Evolutionary conservation across 2,888 invertebrate genomes (phyloP), one percentile per base, ranked within the genome.

Genomic region (Melanostoma scalare): DNA sequence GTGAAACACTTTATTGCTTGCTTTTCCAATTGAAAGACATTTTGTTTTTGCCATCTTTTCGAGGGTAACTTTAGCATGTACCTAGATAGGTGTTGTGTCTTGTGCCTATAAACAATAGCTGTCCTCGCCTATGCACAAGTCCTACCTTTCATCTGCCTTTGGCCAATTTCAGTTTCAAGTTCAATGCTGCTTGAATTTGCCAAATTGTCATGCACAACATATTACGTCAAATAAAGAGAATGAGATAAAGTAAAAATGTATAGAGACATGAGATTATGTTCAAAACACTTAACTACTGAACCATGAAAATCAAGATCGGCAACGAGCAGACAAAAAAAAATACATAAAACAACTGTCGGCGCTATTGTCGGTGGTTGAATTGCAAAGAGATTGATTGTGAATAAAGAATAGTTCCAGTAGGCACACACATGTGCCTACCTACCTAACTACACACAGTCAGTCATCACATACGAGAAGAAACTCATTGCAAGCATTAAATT

Each of bases 281-380:
- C 30, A 60, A 31, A 42, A 63, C 69, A 20, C 56, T 52, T 8
- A 84, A 84, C 60, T 71, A 63, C 60, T 84, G 79, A 84, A 75
- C 79, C 84, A 71, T 84, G 84, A 84, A 84, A 75, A 84, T 84
- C 84, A 84, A 79, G 79, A 74, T 84, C 84, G 79, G 40, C 33
- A 53, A 30, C 20, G 56, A 55, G 20, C n/a, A 20, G 31, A 50
- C 35, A 36, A n/a, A 42, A 3, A 50, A 42, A 38, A n/a, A 50
- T n/a, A 44, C 33, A 3, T 40, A 35, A 31, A 20, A 53, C 58
- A 33, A 67, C 31, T 55, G 65, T 38, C 42, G 58, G 58, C 42
- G 10, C 40, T 50, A 44, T 10, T 46, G 50, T 53, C 38, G 67
- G 31, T 44, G 52, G 56, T n/a, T 10, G 53, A 50, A 38, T 68